Evolutionary conservation across 2,113 vertebrate species (phyloP).

Genomic region (Hoplias malabaricus): DNA sequence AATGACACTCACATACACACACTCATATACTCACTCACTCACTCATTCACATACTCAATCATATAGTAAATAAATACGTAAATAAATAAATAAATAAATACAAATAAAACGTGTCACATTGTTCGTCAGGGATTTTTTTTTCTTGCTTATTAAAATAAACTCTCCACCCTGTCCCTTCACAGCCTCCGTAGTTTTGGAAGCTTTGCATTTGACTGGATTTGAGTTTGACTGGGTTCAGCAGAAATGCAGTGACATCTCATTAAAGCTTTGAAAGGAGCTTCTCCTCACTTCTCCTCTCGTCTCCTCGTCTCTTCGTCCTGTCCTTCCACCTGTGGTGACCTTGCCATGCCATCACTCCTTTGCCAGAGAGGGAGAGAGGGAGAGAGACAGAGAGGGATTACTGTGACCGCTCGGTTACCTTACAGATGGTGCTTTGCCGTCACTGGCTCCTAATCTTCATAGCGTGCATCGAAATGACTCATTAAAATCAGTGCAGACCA

Average conservation of each 20-base stretch:
- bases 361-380: constrained; percentile 33
- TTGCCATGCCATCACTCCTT: constrained; percentile 36
- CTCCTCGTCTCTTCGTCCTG: constrained; percentile 30
- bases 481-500: constrained; percentile 42
- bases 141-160: too few relatives aligned
- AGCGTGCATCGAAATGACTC: constrained; percentile 47
- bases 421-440: constrained; percentile 54
- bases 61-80: too few relatives aligned
- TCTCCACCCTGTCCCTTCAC: too few relatives aligned
- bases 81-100: too few relatives aligned
- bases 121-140: too few relatives aligned
- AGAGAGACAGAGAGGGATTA: constrained; percentile 38
- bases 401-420: constrained; percentile 37
- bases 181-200: too few relatives aligned
- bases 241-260: constrained; percentile 23
- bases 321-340: constrained; percentile 49
- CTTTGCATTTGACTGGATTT: neutral
- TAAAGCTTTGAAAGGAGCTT: constrained; percentile 23
- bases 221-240: neutral
- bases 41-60: too few relatives aligned
- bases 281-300: constrained; percentile 4
- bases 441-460: constrained; percentile 45
- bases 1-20: too few relatives aligned
- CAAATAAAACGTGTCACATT: too few relatives aligned
- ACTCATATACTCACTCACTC: too few relatives aligned